Evolutionary conservation across 92 coral and sea anemone genomes (phyloP), one percentile per base, ranked within the genome.

Genomic region (Actinernus sp.): DNA sequence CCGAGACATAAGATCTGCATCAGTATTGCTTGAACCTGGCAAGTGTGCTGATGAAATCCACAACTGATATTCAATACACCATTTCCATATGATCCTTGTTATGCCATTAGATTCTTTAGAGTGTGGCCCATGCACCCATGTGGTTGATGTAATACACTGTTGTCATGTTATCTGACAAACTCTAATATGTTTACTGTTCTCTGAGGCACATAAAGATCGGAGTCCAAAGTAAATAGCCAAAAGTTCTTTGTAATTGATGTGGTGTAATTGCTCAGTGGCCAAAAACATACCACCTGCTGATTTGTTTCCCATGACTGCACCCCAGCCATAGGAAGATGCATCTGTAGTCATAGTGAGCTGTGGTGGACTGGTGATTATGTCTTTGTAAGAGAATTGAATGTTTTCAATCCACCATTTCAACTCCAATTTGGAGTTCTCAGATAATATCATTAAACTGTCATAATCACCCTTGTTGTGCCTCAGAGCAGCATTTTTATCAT

Each of bases 161-260:
- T n/a, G n/a, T n/a, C n/a, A n/a, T n/a, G n/a, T n/a, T n/a, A n/a
- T n/a, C n/a, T n/a, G n/a, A n/a, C n/a, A 68, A 43, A 80, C 31
- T 31, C 55, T 70, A 22, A 73, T 81, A 53, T 81, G 82, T 1
- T 61, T 54, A 37, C 55, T 28, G 3, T 16, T 30, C 41, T 81
- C 75, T 23, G 63, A 43, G 6, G 28, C 25, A 47, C 82, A 73
- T 32, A 73, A 34, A 1, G 88, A 25, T 53, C 47, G 70, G 25
- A 73, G 62, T 3, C 82, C 88, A 24, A 81, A 54, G 25, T 55
- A 39, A 3, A 77, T 82, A 3, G 88, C 82, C 49, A 63, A 32
- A 1, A 65, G 77, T 47, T 80, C 85, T 22, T 43, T 38, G 14
- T 54, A 46, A 25, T 61, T 50, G 14, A 71, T 71, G 44, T 70